These are phyloP conservation scores for Lutraria lutraria DNA, from an alignment of 2,888 invertebrate genomes.

Conservation along the genomic window DNA sequence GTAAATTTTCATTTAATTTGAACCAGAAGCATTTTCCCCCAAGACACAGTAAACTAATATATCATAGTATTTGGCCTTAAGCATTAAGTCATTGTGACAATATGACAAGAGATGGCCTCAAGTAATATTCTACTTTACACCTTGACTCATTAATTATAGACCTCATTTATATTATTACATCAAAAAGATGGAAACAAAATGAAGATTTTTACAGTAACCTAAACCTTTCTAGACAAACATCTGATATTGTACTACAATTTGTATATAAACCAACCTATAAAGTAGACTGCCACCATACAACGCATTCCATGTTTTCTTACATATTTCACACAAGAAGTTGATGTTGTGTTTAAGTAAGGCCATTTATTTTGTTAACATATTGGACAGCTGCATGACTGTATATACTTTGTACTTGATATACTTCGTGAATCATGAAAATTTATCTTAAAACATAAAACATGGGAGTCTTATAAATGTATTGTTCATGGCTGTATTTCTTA, in stretches of 20 bases:
- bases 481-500: no score
- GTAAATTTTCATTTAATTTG: neutral
- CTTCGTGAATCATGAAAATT: no score
- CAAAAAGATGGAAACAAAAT: neutral
- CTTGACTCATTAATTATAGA: neutral
- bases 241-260: no score
- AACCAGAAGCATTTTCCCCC: neutral
- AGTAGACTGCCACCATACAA: no score
- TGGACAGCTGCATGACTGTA: neutral
- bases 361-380: neutral
- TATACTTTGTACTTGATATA: neutral
- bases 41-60: neutral
- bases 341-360: no score
- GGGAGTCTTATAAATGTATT: no score
- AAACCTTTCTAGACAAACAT: no score
- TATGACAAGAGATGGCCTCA: constrained; percentile 1
- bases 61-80: neutral
- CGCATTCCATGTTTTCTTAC: no score
- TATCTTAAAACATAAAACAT: no score
- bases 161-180: constrained; percentile 25
- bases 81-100: constrained; percentile 14
- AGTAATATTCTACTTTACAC: constrained; percentile 11
- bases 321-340: no score
- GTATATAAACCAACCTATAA: no score
- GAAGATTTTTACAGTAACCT: neutral